Conservation (phyloP, 2,888 invertebrate species). For the Cosmia trapezina region DNA sequence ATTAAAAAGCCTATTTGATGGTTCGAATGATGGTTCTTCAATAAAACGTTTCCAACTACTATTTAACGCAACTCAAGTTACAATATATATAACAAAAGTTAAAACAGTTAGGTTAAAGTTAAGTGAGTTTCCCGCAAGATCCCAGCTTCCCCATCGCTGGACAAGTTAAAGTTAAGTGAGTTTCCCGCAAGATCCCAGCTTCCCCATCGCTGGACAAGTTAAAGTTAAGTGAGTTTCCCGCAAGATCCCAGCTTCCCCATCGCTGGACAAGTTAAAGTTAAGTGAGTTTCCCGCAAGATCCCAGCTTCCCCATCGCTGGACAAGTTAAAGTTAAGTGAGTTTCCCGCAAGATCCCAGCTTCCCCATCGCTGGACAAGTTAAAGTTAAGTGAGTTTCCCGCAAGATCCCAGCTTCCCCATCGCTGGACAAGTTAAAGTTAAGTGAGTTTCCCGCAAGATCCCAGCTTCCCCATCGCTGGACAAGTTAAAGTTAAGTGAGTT, state of each 20-base stretch:
- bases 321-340: constrained; percentile 10
- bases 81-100: not conserved
- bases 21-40: not conserved
- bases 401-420: constrained; percentile 4
- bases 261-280: constrained; percentile 9
- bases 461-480: constrained; percentile 10
- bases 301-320: constrained; percentile 8
- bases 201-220: constrained; percentile 20
- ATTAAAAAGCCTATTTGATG: not conserved
- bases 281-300: not conserved
- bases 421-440: constrained; percentile 9
- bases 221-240: constrained; percentile 1
- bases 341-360: not conserved
- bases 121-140: not conserved
- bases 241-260: constrained; percentile 5
- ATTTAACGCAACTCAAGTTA: not conserved
- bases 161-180: constrained; percentile 6
- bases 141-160: constrained; percentile 8
- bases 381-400: constrained; percentile 1
- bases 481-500: constrained; percentile 12
- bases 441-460: not conserved
- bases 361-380: constrained; percentile 19
- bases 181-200: not conserved
- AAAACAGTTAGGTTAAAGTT: constrained; percentile 7
- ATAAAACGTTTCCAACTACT: not conserved